These are phyloP conservation scores for Philypnodon macrostomus DNA, from an alignment of 2,797 vertebrate species.

Conservation along the genomic window DNA sequence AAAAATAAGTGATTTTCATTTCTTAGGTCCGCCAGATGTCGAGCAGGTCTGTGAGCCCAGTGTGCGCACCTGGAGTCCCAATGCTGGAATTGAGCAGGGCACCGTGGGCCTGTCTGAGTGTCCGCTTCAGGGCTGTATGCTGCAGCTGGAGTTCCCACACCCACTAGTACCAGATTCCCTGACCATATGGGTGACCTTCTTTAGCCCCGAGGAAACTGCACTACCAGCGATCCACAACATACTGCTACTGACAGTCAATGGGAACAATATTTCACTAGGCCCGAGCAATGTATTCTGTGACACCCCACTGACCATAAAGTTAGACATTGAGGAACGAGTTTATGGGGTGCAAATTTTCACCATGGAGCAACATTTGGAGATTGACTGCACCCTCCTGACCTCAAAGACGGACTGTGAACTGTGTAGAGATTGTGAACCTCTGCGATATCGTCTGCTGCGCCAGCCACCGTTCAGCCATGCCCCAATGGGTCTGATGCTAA, in stretches of 20 bases:
- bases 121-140: slow-evolving; percentile 91
- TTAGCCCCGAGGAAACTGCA: slow-evolving; percentile 87
- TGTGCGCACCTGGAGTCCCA: slow-evolving; percentile 95
- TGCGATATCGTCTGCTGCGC: slow-evolving; percentile 86
- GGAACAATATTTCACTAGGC: slow-evolving; percentile 89
- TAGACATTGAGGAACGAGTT: slow-evolving; percentile 84
- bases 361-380: slow-evolving; percentile 93
- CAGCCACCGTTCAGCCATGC: slow-evolving; percentile 83
- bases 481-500: slow-evolving; percentile 72
- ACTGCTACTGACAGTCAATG: slow-evolving; percentile 84
- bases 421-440: slow-evolving; percentile 82
- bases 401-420: slow-evolving; percentile 80
- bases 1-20: slow-evolving; percentile 22
- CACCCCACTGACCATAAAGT: slow-evolving; percentile 87
- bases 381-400: slow-evolving; percentile 91
- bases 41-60: slow-evolving; percentile 96
- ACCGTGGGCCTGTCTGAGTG: slow-evolving; percentile 86
- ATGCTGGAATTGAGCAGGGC: slow-evolving; percentile 80
- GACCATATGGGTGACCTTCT: slow-evolving; percentile 95
- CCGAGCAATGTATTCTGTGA: slow-evolving; percentile 95
- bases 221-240: slow-evolving; percentile 91
- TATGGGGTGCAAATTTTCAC: slow-evolving; percentile 95
- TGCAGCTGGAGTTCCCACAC: slow-evolving; percentile 89
- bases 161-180: slow-evolving; percentile 88
- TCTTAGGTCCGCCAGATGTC: slow-evolving; percentile 90